Base-by-base conservation (phyloP, 2,888 invertebrate genomes). In the Chymomyza amoena region DNA sequence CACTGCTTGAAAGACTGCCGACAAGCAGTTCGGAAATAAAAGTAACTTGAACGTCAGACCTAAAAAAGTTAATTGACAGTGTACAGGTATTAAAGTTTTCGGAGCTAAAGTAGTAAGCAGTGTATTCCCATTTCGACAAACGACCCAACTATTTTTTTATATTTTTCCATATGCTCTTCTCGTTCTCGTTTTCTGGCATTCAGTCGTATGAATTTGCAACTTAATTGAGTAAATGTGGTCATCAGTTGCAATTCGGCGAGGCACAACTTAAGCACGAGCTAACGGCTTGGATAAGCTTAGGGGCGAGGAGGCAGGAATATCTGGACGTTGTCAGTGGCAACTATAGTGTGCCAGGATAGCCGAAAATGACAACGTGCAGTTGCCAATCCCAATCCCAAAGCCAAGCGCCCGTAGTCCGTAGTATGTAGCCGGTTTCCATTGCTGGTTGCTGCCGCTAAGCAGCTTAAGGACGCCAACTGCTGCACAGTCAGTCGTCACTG, bases 151-250 rank as follows among this genome's bases (percentile, higher is more conserved):
- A 7, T 32, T 32, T 7, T 32, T 32, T 32, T 6, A 32, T 32
- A 32, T 32, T 32, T 32, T 32, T 32, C 7, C 32, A 7, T 20
- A 7, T 25, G n/a, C 59, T 28, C 32, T 59, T 25, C 25, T 5
- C 25, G n/a, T 25, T 6, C 32, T 9, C 50, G 57, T 51, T 16
- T 16, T 59, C 61, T 45, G 39, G 18, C 65, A 18, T 54, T 64
- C 52, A 56, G 69, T 72, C 57, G 72, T 66, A 70, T 71, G 75
- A 75, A 72, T 68, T 80, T 75, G 80, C 69, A 75, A 75, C 80
- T 72, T 80, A 80, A 78, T 78, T 80, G 78, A 78, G 80, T 80
- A 80, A 78, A 78, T 80, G 78, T 77, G 78, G 80, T 75, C 76
- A 77, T 77, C 78, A 77, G 75, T 72, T 61, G 75, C 66, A 77